Evolutionary conservation across 2,888 invertebrate genomes (phyloP), one percentile per base, ranked within the genome.

Genomic region (Colletes collaris): DNA sequence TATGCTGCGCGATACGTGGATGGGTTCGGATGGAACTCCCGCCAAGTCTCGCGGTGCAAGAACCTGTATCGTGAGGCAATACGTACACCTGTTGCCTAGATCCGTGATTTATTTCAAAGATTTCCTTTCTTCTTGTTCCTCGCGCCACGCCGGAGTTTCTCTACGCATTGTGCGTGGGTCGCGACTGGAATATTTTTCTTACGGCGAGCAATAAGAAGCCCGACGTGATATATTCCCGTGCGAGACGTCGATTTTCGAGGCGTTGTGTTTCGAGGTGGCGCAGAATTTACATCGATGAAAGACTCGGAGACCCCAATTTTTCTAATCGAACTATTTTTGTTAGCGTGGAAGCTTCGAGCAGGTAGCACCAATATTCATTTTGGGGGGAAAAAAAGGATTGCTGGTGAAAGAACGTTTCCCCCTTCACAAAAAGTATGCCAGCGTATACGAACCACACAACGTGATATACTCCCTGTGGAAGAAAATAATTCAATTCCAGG

Each of bases 41-140:
- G 75, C 73, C 76, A 80, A 80, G 81, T 74, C 68, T 60, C 68
- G 77, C 62, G 69, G 76, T 55, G 79, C 79, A 86, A 81, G 85
- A 86, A 84, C 81, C 82, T 76, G 83, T 78, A 83, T 82, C 81
- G 83, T 86, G 86, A 81, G 76, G 87, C 87, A 87, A 89, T 81
- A 79, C 78, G 74, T 89, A 89, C 90, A 90, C 90, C 90, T 89
- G 90, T 90, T 90, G 88, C 90, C 86, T 83, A 86, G 82, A 86
- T 86, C 79, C 68, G 83, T 88, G 86, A 89, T 88, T 89, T 89
- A 88, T 87, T 85, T 81, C 81, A 65, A 79, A 74, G 77, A 81
- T 73, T 83, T 86, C 81, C 81, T 86, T 76, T 80, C 77, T 72
- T 79, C 76, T 85, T 69, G 85, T 81, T 58, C 66, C 75, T 76